Conservation (phyloP, 2,797 vertebrate genomes). For the Melopsittacus undulatus region DNA sequence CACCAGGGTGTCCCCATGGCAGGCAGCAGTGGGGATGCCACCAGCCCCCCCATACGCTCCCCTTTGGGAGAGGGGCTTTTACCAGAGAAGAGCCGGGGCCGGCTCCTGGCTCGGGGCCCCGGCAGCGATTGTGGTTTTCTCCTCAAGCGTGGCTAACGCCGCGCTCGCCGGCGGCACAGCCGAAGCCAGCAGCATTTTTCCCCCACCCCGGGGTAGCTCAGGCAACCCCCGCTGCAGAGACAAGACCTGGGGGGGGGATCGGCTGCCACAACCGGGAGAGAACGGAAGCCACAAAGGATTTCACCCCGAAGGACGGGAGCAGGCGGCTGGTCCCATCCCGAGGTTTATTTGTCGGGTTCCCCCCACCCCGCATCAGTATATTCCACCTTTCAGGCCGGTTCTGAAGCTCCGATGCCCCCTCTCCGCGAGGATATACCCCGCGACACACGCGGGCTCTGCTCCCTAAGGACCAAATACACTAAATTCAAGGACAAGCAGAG, state of each 20-base stretch:
- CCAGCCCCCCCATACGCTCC: accelerated
- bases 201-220: background rate
- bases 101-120: background rate
- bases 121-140: slow-evolving; percentile 42
- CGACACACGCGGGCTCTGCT: background rate
- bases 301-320: background rate
- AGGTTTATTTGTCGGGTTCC: background rate
- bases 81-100: background rate
- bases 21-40: background rate
- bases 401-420: background rate
- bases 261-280: background rate
- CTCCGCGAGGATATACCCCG: background rate
- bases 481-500: background rate
- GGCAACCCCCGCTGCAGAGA: background rate
- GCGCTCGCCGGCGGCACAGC: background rate
- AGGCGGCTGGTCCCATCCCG: background rate
- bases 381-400: background rate
- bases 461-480: background rate
- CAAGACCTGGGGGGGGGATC: background rate
- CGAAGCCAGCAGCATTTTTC: background rate
- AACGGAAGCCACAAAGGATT: background rate
- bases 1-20: background rate
- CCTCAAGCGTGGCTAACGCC: slow-evolving; percentile 56
- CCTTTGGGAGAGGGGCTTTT: background rate
- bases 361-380: background rate